Evolutionary conservation across 2,888 invertebrate species (phyloP).

Genomic region (Tiliacea aurago): DNA sequence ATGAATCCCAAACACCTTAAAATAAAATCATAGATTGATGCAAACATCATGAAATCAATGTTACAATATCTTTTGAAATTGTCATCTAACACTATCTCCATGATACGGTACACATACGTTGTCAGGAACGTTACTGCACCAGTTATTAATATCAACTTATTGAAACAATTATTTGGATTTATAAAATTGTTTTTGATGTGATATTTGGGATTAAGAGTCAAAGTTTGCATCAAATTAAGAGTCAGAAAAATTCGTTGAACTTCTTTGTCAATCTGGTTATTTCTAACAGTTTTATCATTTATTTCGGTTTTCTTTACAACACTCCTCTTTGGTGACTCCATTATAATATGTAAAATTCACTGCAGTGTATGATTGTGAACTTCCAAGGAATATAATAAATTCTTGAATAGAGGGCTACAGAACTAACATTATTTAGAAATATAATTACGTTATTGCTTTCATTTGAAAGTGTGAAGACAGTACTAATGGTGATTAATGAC

Average conservation of each 20-base stretch:
- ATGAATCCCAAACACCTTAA: constrained; percentile 8
- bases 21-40: constrained; percentile 7
- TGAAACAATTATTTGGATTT: constrained; percentile 11
- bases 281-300: background rate
- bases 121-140: background rate
- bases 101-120: background rate
- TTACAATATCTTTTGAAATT: constrained; percentile 16
- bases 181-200: constrained; percentile 14
- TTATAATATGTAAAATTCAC: background rate
- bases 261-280: constrained; percentile 16
- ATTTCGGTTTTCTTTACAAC: background rate
- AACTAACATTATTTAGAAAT: background rate
- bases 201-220: constrained; percentile 26
- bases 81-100: constrained; percentile 9
- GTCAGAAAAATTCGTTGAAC: constrained; percentile 17
- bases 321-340: constrained; percentile 1
- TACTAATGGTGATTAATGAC: background rate
- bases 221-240: constrained; percentile 18
- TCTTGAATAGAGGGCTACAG: background rate
- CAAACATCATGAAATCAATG: constrained; percentile 12
- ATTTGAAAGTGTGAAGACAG: background rate
- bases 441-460: background rate
- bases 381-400: background rate
- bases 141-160: constrained; percentile 18
- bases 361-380: background rate